Conservation (phyloP, 2,113 vertebrate species). For the Sprattus sprattus region DNA sequence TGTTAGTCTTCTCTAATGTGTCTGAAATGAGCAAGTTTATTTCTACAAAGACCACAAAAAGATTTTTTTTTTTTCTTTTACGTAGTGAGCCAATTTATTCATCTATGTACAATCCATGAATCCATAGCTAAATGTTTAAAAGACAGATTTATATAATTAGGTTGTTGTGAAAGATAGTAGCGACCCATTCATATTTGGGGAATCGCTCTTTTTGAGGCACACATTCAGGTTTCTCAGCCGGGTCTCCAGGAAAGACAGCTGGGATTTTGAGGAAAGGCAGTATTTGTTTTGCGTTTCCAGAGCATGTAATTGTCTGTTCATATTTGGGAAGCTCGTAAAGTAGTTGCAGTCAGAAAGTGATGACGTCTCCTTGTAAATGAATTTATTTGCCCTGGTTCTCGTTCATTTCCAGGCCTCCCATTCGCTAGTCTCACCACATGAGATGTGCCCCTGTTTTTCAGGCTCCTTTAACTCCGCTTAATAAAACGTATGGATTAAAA, state of each 20-base stretch:
- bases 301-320: conserved; percentile 62
- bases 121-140: background rate
- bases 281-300: conserved; percentile 64
- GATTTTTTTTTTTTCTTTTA: background rate
- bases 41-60: conserved; percentile 6
- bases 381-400: conserved; percentile 61
- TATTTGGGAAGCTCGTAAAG: conserved; percentile 64
- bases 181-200: background rate
- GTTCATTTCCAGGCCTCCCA: conserved; percentile 49
- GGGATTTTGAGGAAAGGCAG: conserved; percentile 39
- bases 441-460: conserved; percentile 51
- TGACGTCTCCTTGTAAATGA: conserved; percentile 62
- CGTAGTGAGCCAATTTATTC: background rate
- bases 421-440: conserved; percentile 52
- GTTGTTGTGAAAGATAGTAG: background rate
- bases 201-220: conserved; percentile 16
- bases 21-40: background rate
- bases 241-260: conserved; percentile 35
- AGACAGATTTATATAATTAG: background rate
- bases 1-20: conserved; percentile 31
- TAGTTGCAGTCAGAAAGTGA: conserved; percentile 55
- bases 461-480: conserved; percentile 57
- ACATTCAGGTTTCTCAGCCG: background rate
- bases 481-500: conserved; percentile 58
- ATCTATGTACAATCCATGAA: background rate